Evolutionary conservation across 2,113 vertebrate species (phyloP), one percentile per base, ranked within the genome.

Genomic region (Paramisgurnus dabryanus): DNA sequence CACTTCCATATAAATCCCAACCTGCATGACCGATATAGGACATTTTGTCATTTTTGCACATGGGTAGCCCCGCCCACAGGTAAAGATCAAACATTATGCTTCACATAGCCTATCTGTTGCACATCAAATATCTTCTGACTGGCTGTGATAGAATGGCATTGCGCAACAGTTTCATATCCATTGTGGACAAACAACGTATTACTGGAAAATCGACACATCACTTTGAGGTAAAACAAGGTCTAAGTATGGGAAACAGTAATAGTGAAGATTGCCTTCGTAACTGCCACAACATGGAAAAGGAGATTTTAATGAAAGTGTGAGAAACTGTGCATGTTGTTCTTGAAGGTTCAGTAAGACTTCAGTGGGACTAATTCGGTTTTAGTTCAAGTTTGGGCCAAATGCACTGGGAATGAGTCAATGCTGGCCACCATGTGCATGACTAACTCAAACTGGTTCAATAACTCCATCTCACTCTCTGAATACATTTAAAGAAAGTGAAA

Each of bases 361-460:
- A 87, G 84, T 91, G 92, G 93, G 89, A 90, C 89, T 94, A 95
- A 94, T 94, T 92, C 82, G 5, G 76, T 93, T 95, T 94, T 88
- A 91, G 91, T 95, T 95, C 91, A 92, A 92, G 91, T 94, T 90
- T 92, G 90, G 94, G 94, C 91, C 92, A 94, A 95, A 95, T 94
- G 89, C 80, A 88, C 89, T 90, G 89, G 84, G 91, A 92, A 89
- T 95, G 95, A 95, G 91, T 96, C 95, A 95, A 91, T 87, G 88
- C 91, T 95, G 93, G 93, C 92, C 85, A 80, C 84, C 61, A 87
- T 86, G 71, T 91, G 93, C 91, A 92, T 96, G 95, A 97, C 95
- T 95, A 96, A 96, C 92, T 84, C 88, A 73, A 87, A 90, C 84
- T 84, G 27, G 88, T 87, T 91, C 91, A 94, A 94, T 91, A 91